Evolutionary conservation across 1,140 invertebrate genomes (phyloP).

Genomic region (Maconellicoccus hirsutus): DNA sequence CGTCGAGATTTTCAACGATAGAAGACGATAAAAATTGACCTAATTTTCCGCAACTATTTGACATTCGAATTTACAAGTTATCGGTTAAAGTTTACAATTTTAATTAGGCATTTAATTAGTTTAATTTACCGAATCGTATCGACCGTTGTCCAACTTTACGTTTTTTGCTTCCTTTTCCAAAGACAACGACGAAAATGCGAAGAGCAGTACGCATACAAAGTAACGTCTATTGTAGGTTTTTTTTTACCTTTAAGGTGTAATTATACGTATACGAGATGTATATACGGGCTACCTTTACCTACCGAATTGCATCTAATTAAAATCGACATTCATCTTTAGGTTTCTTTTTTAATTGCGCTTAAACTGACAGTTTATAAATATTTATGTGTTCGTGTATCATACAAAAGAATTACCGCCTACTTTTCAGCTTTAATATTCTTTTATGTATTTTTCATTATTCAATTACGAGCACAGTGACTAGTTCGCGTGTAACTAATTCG

Average conservation of each 20-base stretch:
- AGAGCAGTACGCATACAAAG: not conserved
- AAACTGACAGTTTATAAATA: conserved; percentile 5
- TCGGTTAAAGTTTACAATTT: too few species aligned
- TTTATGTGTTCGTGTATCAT: not conserved
- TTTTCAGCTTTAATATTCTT: not conserved
- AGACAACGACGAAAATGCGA: too few species aligned
- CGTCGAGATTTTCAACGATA: too few species aligned
- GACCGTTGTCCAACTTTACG: too few species aligned
- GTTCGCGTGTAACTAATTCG: not conserved
- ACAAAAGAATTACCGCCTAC: not conserved
- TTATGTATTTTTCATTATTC: conserved; percentile 6
- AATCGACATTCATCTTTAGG: conserved; percentile 1
- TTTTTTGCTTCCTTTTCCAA: too few species aligned
- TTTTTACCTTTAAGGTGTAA: not conserved
- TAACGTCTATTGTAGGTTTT: not conserved
- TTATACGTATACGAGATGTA: not conserved
- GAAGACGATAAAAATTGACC: too few species aligned
- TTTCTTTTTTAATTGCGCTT: conserved; percentile 1
- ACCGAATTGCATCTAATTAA: conserved; percentile 2
- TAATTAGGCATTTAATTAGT: too few species aligned
- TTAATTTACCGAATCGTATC: too few species aligned
- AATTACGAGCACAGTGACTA: not conserved
- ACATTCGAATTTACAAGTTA: too few species aligned
- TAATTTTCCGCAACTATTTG: too few species aligned
- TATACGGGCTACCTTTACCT: not conserved